Conservation (phyloP, 2,113 vertebrate species). For the Crotophaga sulcirostris region DNA sequence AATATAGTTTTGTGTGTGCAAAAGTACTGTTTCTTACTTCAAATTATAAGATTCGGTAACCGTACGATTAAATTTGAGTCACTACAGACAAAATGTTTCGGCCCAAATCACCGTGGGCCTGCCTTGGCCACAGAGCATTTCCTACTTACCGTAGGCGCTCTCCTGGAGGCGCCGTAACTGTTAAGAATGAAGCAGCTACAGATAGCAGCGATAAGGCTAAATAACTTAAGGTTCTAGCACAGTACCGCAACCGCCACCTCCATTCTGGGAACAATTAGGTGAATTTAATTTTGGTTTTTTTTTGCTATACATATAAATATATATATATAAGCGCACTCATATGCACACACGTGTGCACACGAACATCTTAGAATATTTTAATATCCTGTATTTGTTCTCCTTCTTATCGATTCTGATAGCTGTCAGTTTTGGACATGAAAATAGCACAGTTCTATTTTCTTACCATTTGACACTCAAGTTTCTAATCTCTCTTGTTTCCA, state of each 20-base stretch:
- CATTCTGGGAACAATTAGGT: neutral
- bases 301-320: neutral
- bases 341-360: neutral
- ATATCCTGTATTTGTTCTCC: neutral
- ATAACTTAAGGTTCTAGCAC: neutral
- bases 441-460: neutral
- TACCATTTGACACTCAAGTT: neutral
- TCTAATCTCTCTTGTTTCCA: neutral
- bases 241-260: neutral
- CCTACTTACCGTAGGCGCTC: neutral
- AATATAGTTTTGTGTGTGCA: neutral
- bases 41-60: neutral
- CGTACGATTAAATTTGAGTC: neutral
- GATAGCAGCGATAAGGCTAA: neutral
- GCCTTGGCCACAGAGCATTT: neutral
- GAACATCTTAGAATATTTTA: neutral
- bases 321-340: accelerated
- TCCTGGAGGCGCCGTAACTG: neutral
- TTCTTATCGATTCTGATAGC: neutral
- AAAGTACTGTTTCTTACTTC: neutral
- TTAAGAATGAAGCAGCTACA: neutral
- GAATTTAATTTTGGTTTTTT: neutral
- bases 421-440: neutral
- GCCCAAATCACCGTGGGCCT: neutral
- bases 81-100: neutral